Base-by-base conservation (phyloP, 2,888 invertebrate genomes). In the Cynaeus angustus region DNA sequence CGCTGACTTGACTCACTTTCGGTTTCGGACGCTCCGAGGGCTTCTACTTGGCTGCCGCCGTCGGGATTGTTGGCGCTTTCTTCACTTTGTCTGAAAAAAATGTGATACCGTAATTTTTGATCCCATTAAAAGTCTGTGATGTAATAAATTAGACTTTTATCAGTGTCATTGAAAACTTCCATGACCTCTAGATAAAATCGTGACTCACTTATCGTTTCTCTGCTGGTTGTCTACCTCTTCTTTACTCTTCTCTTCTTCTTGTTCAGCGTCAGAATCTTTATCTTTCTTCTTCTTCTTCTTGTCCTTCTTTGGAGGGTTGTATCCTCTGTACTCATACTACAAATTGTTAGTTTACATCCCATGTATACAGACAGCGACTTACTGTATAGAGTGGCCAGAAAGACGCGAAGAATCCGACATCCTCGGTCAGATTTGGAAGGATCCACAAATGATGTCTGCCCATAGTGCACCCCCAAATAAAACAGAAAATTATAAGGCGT, bases 371-470 rank as follows among this genome's bases (percentile, higher is more conserved):
- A 59, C 3, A 6, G 10, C 12, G n/a, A 55, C 43, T 81, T 82
- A 94, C 95, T 86, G 94, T 93, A 85, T 98, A 98, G 0, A 98
- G 87, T 1, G 99, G 99, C 94, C 97, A 96, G 87, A 99, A 99
- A 0, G 98, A 99, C 5, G 98, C 98, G 76, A 99, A 93, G 88
- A 99, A 97, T 59, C 99, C 98, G 26, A 99, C 99, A 83, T 99
- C 99, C 85, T 99, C 99, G 0, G 98, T 98, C 45, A 99, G 88
- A 87, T 99, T 99, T n/a, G 99, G 99, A 79, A 99, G 89, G 74
- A 99, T 89, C 99, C 99, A 99, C 74, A 99, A 89, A 83, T 98
- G 97, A 84, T 98, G 95, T 79, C 93, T 90, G 3, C 98, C 95
- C 69, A 95, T 87, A 0, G 97, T 95, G 10, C 94, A 78, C 7